Base-by-base conservation (phyloP, 2,888 invertebrate species). In the Acleris cristana region DNA sequence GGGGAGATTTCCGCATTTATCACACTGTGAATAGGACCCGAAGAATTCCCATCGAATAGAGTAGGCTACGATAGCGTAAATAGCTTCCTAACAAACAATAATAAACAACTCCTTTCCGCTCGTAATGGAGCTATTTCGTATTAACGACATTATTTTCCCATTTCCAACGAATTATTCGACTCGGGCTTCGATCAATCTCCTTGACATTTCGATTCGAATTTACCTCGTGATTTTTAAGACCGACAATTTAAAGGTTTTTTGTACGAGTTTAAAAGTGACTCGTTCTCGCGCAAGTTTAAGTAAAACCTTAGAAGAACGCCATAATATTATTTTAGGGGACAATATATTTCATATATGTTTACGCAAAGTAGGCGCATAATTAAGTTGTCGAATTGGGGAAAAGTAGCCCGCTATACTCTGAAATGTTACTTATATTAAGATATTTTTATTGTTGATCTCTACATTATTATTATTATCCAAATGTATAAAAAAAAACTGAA, bases 131-230 rank as follows among this genome's bases (percentile, higher is more conserved):
- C 79, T 76, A 76, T 81, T 79, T 72, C 71, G 72, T 78, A 77
- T 74, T 79, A 79, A 77, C 78, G 75, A 74, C 77, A 80, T 82
- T 80, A 80, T 79, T 80, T 81, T 79, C 78, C 75, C 79, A 78
- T 80, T 77, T 77, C 72, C 73, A 69, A 72, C 65, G 72, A 75
- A 78, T 79, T 78, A 74, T 69, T 71, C 65, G 71, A 72, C 70
- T 70, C 68, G 72, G 69, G 52, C 71, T 64, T 64, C 76, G 72
- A 83, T 83, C 79, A 82, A 82, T 84, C 80, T 82, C 79, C 49
- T 48, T 34, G 63, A 67, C 62, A 40, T 67, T 67, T 67, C 62
- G 67, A 67, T 67, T 67, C 63, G 62, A 67, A 23, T 67, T 63
- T 54, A 58, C 52, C 61, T 66, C 56, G 45, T 56, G 61, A 57